These are phyloP conservation scores for Drosophila arizonae DNA, from an alignment of 1,140 invertebrate genomes.

Conservation along the genomic window DNA sequence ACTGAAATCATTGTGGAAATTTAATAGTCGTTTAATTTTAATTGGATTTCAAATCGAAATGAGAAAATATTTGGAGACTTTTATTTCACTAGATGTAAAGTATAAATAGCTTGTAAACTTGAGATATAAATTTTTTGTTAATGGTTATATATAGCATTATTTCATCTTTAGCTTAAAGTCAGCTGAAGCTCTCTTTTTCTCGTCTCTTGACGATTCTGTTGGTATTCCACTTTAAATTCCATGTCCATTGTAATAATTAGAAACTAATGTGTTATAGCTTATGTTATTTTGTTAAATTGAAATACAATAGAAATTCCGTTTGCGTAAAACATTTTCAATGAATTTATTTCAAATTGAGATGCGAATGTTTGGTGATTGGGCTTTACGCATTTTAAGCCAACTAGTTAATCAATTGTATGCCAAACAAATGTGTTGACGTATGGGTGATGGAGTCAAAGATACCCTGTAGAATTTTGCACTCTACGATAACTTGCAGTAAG, in stretches of 20 bases:
- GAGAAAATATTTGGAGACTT: background rate
- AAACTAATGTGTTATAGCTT: background rate
- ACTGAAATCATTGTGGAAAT: constrained; percentile 15
- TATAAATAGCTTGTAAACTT: too few species aligned
- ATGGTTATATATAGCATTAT: too few species aligned
- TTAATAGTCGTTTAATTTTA: constrained; percentile 10
- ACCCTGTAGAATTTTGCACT: background rate
- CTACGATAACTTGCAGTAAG: too few species aligned
- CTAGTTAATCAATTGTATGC: background rate
- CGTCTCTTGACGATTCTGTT: too few species aligned
- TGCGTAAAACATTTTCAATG: background rate
- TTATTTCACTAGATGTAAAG: too few species aligned
- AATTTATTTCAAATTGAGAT: background rate
- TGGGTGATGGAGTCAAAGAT: background rate
- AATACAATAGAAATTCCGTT: background rate
- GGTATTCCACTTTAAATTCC: background rate
- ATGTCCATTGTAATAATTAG: background rate
- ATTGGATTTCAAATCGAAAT: constrained; percentile 11
- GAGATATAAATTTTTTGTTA: too few species aligned
- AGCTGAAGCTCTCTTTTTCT: too few species aligned
- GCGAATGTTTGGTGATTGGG: background rate
- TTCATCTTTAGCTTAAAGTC: too few species aligned
- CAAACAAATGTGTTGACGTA: background rate
- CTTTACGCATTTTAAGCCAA: background rate
- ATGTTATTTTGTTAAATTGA: background rate